Base-by-base conservation (phyloP, 2,797 vertebrate species). In the Sebastes trivittatus region DNA sequence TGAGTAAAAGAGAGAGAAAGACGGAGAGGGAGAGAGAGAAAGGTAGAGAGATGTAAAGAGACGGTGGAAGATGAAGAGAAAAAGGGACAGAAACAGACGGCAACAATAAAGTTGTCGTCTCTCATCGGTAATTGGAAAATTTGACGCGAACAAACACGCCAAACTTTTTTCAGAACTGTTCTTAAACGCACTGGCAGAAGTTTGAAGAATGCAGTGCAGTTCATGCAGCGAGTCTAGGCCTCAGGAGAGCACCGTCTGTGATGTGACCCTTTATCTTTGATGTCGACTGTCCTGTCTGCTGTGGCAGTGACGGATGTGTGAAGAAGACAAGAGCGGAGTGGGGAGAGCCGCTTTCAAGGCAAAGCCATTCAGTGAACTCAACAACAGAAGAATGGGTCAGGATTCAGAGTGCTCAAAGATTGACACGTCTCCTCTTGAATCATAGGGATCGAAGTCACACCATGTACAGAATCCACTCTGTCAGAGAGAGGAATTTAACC, bases 241-340 rank as follows among this genome's bases (percentile, higher is more conserved):
- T 67, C 32, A 0, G 61, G 67, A 66, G 38, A 5, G 3, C 27
- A 14, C 23, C 6, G 2, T 75, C 81, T 89, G 62, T 32, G 79
- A 77, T 74, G 83, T 78, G 80, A 86, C 82, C 84, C 82, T 82
- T 82, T 85, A 63, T 91, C 76, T 89, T 69, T 80, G 68, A 76
- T 71, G 81, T 76, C 16, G 36, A 63, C 67, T 22, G 66, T 69
- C 71, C 76, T 75, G 52, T 87, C 80, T 65, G 72, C 64, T 63
- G 56, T 87, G 85, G 79, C 87, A 80, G 78, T 88, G 92, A 92
- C 70, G 66, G 85, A 92, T 89, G 83, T 74, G 68, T 23, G 75
- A 54, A 54, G 67, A 30, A 68, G 85, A 87, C 77, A 77, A 60
- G 71, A 80, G 62, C 10, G 1, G 75, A 87, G 78, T 54, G 61